These are phyloP conservation scores for Spatulosminthurus flaviceps DNA, from an alignment of 2,888 invertebrate species.

Conservation along the genomic window DNA sequence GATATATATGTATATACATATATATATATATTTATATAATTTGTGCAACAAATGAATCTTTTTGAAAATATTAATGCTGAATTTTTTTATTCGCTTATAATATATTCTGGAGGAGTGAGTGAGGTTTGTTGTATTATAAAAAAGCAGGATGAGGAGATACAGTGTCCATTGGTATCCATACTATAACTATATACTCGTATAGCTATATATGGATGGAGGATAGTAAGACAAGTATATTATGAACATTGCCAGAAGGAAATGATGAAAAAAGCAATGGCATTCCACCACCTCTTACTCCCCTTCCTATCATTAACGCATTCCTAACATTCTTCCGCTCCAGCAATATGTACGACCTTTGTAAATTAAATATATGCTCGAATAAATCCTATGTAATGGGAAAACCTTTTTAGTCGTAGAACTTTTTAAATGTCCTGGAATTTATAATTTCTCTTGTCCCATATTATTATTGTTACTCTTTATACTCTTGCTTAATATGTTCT, in stretches of 20 bases:
- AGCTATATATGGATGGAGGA: conserved; percentile 15
- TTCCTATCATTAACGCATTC: conserved; percentile 52
- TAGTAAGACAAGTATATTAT: conserved; percentile 12
- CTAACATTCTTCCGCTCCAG: conserved; percentile 46
- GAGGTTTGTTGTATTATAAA: too few relatives aligned
- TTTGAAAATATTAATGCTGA: too few relatives aligned
- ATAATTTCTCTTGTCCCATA: too few relatives aligned
- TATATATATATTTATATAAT: too few relatives aligned
- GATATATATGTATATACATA: too few relatives aligned
- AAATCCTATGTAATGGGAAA: too few relatives aligned
- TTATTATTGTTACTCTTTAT: too few relatives aligned
- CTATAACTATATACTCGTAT: neutral
- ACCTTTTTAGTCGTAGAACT: neutral
- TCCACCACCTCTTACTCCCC: conserved; percentile 44
- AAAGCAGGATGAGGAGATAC: neutral
- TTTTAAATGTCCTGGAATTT: neutral
- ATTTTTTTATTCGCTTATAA: too few relatives aligned
- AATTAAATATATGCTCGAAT: too few relatives aligned
- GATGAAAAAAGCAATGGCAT: conserved; percentile 30
- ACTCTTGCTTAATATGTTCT: too few relatives aligned
- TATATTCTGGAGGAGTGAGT: neutral
- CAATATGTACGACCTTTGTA: neutral
- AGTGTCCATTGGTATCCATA: too few relatives aligned
- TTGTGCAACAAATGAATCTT: too few relatives aligned
- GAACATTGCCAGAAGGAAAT: conserved; percentile 40